These are phyloP conservation scores for Mystacornis crossleyi DNA, from an alignment of 2,113 vertebrate genomes.

Conservation along the genomic window DNA sequence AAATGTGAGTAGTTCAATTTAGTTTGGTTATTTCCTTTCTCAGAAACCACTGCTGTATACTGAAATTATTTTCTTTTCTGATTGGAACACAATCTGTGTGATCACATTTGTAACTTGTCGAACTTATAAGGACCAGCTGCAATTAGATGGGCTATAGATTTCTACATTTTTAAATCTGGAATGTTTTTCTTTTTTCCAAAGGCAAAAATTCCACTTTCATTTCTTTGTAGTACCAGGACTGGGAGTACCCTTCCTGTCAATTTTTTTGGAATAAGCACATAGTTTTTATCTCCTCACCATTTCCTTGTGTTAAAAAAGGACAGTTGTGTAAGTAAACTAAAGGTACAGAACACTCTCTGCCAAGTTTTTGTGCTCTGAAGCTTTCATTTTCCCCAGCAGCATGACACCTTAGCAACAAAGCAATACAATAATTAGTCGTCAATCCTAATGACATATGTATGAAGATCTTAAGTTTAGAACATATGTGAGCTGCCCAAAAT, in stretches of 20 bases:
- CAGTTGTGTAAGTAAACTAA: background rate
- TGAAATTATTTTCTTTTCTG: background rate
- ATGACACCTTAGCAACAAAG: background rate
- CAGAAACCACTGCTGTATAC: background rate
- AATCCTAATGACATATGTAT: background rate
- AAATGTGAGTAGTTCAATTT: background rate
- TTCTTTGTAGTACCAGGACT: constrained; percentile 5
- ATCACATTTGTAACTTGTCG: background rate
- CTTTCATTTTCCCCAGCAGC: background rate
- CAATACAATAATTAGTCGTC: background rate
- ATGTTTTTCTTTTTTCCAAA: background rate
- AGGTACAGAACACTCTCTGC: background rate
- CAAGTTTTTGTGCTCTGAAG: background rate
- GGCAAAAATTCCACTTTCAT: constrained; percentile 57
- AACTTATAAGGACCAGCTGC: background rate
- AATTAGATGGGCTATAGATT: constrained; percentile 64
- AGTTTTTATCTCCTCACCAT: background rate
- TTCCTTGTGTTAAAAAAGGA: background rate
- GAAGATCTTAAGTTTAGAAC: background rate
- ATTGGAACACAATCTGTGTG: background rate
- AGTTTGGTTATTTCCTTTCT: background rate
- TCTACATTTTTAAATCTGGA: constrained; percentile 49
- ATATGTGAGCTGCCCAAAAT: background rate
- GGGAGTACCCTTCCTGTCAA: constrained; percentile 62
- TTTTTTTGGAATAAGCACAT: constrained; percentile 27